These are phyloP conservation scores for Antedon mediterranea DNA, from an alignment of 53 echinoderm and acorn worm genomes.

Conservation along the genomic window DNA sequence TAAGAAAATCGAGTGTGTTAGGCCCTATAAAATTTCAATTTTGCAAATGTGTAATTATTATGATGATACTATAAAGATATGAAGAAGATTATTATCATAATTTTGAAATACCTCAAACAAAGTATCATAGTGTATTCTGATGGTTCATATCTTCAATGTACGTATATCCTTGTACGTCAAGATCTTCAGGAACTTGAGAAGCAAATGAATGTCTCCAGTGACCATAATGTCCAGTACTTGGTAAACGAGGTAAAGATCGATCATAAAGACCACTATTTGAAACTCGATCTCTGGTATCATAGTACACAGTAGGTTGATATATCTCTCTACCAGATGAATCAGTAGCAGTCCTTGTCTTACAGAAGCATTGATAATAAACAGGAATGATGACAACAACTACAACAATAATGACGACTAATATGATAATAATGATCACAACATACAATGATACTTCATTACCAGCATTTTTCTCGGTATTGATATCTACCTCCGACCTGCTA, in stretches of 20 bases:
- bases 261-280: background rate
- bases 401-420: background rate
- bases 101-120: too few relatives aligned
- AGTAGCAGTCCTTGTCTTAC: background rate
- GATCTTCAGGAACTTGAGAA: background rate
- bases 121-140: background rate
- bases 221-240: background rate
- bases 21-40: too few relatives aligned
- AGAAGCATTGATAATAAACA: background rate
- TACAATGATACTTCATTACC: background rate
- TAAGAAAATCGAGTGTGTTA: too few relatives aligned
- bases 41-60: too few relatives aligned
- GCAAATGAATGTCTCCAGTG: background rate
- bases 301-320: background rate
- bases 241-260: constrained; percentile 1
- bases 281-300: background rate
- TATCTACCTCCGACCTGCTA: too few relatives aligned
- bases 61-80: too few relatives aligned
- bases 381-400: background rate
- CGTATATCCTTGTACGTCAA: background rate
- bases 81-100: too few relatives aligned
- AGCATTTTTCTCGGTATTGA: too few relatives aligned
- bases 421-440: background rate
- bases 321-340: background rate
- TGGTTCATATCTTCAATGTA: background rate